Percentiles rank a stretch among this genome's conserved stretches.
phyloP scores from a whole-genome alignment of 2,113 vertebrate species.

The Sclerurus mexicanus region DNA sequence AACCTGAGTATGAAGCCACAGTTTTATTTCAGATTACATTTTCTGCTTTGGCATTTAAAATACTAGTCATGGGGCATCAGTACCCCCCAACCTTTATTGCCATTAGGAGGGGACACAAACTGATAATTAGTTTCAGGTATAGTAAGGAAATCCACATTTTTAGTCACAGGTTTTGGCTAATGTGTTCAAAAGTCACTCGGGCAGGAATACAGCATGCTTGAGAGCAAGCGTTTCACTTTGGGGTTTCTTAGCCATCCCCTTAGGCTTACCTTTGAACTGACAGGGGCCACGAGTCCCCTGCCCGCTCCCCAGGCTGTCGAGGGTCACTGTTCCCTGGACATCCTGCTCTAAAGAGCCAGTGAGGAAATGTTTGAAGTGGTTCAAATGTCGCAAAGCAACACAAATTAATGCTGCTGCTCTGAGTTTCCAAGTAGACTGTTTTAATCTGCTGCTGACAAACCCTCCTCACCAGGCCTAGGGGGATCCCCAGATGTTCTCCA shows the following conservation, averaged over 20 bases:
- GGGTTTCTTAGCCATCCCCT: background rate
- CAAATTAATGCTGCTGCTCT: background rate
- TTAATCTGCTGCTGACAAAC: background rate
- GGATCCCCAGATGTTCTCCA: background rate
- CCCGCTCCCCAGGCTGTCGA: background rate
- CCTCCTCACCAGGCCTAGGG: background rate
- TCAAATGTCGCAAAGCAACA: background rate
- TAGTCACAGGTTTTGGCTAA: background rate
- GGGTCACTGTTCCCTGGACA: background rate
- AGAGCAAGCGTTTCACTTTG: background rate
- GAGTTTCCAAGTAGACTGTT: background rate
- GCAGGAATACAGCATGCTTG: background rate
- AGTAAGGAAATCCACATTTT: background rate
- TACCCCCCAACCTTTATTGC: background rate
- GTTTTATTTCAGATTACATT: background rate
- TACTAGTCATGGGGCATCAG: background rate
- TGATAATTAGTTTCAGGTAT: background rate
- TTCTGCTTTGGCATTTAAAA: background rate
- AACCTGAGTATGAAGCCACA: background rate
- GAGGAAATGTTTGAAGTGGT: background rate
- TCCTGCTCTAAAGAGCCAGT: background rate
- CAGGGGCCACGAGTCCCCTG: background rate
- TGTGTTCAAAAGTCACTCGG: background rate
- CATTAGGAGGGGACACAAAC: background rate
- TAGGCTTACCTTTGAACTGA: background rate